Percentiles rank a stretch among this genome's conserved stretches.
Evolutionary conservation across 2,113 vertebrate species (phyloP).

Genomic region (Circaetus gallicus): DNA sequence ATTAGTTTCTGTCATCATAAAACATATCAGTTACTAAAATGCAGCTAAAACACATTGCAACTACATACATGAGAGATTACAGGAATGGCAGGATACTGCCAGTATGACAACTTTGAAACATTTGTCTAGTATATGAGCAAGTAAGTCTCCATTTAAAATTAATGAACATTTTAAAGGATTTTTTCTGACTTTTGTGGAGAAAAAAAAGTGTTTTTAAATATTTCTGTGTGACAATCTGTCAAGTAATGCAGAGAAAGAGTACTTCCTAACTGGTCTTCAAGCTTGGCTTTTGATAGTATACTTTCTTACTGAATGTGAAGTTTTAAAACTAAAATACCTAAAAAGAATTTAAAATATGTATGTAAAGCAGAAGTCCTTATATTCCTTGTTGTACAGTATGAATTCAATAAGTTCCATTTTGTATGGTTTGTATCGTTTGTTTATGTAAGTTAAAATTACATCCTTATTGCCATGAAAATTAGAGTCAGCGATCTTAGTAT

Average conservation of each 20-base stretch:
- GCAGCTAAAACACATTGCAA: neutral
- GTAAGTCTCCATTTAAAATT: neutral
- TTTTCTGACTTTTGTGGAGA: neutral
- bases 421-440: neutral
- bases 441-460: neutral
- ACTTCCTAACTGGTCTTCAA: neutral
- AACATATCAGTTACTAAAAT: neutral
- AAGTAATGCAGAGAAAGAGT: neutral
- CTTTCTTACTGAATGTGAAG: neutral
- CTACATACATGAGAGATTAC: neutral
- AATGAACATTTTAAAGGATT: neutral
- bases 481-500: neutral
- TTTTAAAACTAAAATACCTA: slow-evolving; percentile 35
- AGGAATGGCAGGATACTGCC: neutral
- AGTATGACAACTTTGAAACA: neutral
- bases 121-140: neutral
- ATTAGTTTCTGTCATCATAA: neutral
- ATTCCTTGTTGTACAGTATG: neutral
- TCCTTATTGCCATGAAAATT: neutral
- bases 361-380: neutral
- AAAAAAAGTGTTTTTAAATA: neutral
- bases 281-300: neutral
- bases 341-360: neutral
- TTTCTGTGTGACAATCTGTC: neutral
- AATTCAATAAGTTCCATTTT: slow-evolving; percentile 18